Evolutionary conservation across 2,113 vertebrate genomes (phyloP).

Genomic region (Marcusenius ussheri): DNA sequence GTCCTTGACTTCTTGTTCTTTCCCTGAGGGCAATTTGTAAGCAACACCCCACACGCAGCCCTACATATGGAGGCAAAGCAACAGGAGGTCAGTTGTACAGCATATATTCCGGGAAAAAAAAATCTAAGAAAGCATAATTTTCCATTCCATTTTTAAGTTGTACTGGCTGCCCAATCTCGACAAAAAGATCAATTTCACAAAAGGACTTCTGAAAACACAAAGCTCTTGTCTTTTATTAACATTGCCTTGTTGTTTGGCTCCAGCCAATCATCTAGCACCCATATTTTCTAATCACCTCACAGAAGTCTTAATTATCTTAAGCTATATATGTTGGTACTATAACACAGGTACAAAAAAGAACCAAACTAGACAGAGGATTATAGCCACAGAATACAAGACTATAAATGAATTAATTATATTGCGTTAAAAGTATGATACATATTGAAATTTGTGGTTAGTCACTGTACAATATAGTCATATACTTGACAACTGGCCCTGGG

Average conservation of each 20-base stretch:
- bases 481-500: neutral
- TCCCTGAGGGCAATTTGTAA: conserved; percentile 81
- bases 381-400: neutral
- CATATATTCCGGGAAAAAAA: neutral
- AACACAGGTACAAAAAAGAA: neutral
- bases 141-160: neutral
- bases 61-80: conserved; percentile 47
- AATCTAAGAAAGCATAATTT: neutral
- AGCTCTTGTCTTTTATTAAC: neutral
- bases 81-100: neutral
- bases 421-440: neutral
- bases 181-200: neutral
- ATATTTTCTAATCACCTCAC: neutral
- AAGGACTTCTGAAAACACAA: neutral
- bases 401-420: neutral
- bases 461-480: neutral
- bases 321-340: neutral
- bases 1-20: conserved; percentile 83
- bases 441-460: neutral
- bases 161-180: neutral
- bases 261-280: neutral
- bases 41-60: conserved; percentile 92
- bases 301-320: neutral
- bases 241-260: neutral
- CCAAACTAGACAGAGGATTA: neutral